These are phyloP conservation scores for Tinamus guttatus DNA, from an alignment of 2,113 vertebrate species.

Conservation along the genomic window DNA sequence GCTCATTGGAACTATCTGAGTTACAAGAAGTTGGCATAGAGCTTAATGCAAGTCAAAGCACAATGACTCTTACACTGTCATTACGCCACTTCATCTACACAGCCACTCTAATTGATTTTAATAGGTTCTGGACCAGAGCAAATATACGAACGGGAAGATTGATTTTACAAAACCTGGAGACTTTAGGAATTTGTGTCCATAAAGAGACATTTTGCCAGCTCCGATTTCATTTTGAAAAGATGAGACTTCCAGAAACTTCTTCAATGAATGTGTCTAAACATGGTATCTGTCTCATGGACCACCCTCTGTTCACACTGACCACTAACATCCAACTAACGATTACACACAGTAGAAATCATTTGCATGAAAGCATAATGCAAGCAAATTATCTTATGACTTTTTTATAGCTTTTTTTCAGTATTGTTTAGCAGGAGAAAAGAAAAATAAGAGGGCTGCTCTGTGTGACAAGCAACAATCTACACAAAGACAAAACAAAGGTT, in stretches of 20 bases:
- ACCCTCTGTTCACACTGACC: background rate
- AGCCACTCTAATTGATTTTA: slow-evolving; percentile 59
- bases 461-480: background rate
- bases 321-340: background rate
- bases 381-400: background rate
- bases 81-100: slow-evolving; percentile 61
- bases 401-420: background rate
- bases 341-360: background rate
- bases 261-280: background rate
- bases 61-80: slow-evolving; percentile 49
- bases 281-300: background rate
- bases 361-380: background rate
- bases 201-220: slow-evolving; percentile 15
- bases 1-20: slow-evolving; percentile 20
- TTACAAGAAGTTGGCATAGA: slow-evolving; percentile 25
- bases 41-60: slow-evolving; percentile 47
- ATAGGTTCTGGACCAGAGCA: slow-evolving; percentile 54
- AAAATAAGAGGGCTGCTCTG: background rate
- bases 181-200: background rate
- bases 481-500: background rate
- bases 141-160: slow-evolving; percentile 54
- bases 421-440: background rate
- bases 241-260: slow-evolving; percentile 5
- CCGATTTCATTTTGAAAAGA: slow-evolving; percentile 16
- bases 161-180: slow-evolving; percentile 22